Evolutionary conservation across 2,113 vertebrate genomes (phyloP).

Genomic region (Rhabdomys dilectus): DNA sequence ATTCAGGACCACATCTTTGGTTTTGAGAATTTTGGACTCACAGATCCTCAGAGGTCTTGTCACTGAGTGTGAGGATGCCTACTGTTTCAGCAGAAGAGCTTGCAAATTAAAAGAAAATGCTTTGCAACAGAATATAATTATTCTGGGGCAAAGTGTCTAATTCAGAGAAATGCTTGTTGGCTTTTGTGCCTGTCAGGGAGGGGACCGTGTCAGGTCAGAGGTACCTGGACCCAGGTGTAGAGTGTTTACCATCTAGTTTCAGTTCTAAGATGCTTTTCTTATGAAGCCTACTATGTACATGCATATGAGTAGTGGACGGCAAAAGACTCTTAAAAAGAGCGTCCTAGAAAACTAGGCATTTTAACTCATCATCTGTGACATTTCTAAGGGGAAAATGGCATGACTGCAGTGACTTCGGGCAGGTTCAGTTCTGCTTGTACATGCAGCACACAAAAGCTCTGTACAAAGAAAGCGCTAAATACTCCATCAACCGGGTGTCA

Average conservation of each 20-base stretch:
- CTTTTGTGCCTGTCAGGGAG: conserved; percentile 13
- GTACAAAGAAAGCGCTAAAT: neutral
- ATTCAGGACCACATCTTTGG: neutral
- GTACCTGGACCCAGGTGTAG: neutral
- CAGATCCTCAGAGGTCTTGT: neutral
- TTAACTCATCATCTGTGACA: conserved; percentile 6
- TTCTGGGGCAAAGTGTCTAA: conserved; percentile 8
- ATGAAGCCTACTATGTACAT: neutral
- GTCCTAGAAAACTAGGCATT: conserved; percentile 26
- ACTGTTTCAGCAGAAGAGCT: conserved; percentile 10
- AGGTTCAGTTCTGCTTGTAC: neutral
- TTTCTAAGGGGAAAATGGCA: neutral
- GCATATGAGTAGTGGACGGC: neutral
- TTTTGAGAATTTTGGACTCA: neutral
- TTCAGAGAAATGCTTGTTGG: neutral
- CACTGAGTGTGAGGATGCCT: neutral
- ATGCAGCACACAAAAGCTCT: neutral
- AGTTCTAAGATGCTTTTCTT: neutral
- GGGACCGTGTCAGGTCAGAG: neutral
- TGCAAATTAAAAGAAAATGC: neutral
- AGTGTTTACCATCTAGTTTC: neutral
- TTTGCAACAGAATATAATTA: conserved; percentile 12
- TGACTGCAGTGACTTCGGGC: neutral
- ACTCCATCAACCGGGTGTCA: neutral
- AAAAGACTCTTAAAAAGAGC: neutral